Percentiles rank a stretch among this genome's conserved stretches.
Conservation (phyloP, 2,113 vertebrate species). For the Cyanistes caeruleus region DNA sequence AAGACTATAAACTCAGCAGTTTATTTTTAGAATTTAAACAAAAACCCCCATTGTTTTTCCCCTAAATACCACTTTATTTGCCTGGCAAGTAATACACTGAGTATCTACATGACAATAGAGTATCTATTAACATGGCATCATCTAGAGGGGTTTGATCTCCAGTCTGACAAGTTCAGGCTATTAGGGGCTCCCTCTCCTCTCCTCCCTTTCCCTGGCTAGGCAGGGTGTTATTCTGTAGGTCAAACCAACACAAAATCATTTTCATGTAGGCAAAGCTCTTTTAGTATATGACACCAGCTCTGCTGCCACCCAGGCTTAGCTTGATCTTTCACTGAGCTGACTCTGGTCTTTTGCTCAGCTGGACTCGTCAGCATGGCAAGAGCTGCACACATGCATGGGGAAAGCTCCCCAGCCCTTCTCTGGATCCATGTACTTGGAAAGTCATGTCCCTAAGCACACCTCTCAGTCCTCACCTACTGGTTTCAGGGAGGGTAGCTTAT, state of each 20-base stretch:
- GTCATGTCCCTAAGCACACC: not conserved
- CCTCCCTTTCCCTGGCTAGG: not conserved
- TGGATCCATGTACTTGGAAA: not conserved
- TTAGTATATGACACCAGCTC: not conserved
- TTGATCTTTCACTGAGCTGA: conserved; percentile 19
- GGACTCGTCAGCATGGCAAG: not conserved
- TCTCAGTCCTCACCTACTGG: not conserved
- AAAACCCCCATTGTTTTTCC: not conserved
- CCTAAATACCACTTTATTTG: not conserved
- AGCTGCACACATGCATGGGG: not conserved
- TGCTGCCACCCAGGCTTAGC: not conserved
- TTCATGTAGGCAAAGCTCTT: not conserved
- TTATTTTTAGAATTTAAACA: not conserved
- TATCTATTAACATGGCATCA: not conserved
- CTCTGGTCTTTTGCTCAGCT: conserved; percentile 25
- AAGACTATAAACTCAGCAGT: not conserved
- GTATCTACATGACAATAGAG: not conserved
- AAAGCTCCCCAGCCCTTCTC: not conserved
- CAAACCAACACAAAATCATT: conserved; percentile 3
- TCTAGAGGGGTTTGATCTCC: not conserved
- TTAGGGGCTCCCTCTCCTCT: not conserved
- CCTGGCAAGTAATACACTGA: not conserved
- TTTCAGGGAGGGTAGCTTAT: not conserved
- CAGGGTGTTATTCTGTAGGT: not conserved
- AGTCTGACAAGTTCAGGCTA: not conserved